Evolutionary conservation across 2,113 vertebrate genomes (phyloP).

Genomic region (Pogonocichla stellata): DNA sequence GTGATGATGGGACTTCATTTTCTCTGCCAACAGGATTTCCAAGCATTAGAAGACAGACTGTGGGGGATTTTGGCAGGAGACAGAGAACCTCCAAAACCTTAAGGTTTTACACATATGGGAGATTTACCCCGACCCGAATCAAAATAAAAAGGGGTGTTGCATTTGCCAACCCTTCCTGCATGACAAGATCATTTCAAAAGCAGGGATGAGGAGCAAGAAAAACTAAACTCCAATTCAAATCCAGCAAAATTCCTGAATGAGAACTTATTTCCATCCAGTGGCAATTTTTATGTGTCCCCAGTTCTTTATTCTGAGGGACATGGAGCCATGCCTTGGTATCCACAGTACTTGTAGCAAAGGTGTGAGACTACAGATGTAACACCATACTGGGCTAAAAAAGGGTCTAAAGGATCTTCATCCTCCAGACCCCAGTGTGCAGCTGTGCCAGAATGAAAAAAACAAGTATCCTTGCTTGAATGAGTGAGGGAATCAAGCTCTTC

Average conservation of each 20-base stretch:
- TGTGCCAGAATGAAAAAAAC: background rate
- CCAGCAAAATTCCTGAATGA: background rate
- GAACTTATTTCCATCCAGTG: background rate
- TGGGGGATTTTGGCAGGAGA: background rate
- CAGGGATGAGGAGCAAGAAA: fast-evolving
- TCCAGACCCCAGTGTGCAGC: background rate
- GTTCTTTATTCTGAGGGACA: background rate
- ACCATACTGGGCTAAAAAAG: fast-evolving
- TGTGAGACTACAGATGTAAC: background rate
- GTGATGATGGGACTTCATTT: background rate
- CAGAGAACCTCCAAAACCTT: background rate
- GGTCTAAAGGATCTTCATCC: background rate
- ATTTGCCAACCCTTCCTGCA: background rate
- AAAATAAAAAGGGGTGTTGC: background rate
- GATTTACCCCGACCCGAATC: background rate
- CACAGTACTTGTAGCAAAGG: background rate
- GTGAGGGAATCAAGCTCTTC: background rate
- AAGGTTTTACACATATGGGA: fast-evolving
- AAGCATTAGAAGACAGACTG: background rate
- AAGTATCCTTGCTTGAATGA: background rate
- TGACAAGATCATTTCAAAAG: background rate
- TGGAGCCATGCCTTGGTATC: background rate
- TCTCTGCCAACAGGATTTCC: background rate
- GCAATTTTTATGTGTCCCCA: fast-evolving
- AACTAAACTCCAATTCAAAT: background rate